These are phyloP conservation scores for Machimus atricapillus DNA, from an alignment of 2,888 invertebrate genomes.

Conservation along the genomic window DNA sequence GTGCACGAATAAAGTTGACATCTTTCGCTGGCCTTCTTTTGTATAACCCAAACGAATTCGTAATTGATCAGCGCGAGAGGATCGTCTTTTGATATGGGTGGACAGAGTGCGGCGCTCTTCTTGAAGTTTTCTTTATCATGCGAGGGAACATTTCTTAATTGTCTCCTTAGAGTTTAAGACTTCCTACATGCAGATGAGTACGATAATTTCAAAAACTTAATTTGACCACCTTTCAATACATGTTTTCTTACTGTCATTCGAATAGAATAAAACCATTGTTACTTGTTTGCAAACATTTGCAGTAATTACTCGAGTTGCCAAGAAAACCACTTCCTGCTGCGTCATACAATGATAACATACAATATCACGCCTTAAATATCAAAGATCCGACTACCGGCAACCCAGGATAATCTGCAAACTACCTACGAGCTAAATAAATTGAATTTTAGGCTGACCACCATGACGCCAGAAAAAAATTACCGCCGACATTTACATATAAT, in stretches of 20 bases:
- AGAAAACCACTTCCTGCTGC: not conserved
- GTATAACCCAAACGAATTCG: not conserved
- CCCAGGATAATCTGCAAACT: not conserved
- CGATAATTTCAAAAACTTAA: not conserved
- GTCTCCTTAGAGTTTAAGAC: not conserved
- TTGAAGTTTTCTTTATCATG: not conserved
- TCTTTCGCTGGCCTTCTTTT: conserved; percentile 7
- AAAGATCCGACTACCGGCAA: not conserved
- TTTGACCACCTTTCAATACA: not conserved
- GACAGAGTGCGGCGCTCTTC: not conserved
- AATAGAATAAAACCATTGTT: not conserved
- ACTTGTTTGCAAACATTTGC: not conserved
- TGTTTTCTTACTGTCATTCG: not conserved
- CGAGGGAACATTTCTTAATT: not conserved
- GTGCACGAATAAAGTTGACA: conserved; percentile 18
- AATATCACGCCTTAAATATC: conserved; percentile 7
- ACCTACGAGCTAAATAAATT: not conserved
- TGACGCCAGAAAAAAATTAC: not conserved
- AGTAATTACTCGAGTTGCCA: not conserved
- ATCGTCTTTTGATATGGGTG: not conserved
- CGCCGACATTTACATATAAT: not conserved
- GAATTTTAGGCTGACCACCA: not conserved
- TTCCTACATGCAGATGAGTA: not conserved
- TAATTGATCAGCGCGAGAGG: not conserved
- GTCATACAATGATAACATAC: not conserved